phyloP scores from a whole-genome alignment of 2,797 vertebrate genomes.

The Prionace glauca region DNA sequence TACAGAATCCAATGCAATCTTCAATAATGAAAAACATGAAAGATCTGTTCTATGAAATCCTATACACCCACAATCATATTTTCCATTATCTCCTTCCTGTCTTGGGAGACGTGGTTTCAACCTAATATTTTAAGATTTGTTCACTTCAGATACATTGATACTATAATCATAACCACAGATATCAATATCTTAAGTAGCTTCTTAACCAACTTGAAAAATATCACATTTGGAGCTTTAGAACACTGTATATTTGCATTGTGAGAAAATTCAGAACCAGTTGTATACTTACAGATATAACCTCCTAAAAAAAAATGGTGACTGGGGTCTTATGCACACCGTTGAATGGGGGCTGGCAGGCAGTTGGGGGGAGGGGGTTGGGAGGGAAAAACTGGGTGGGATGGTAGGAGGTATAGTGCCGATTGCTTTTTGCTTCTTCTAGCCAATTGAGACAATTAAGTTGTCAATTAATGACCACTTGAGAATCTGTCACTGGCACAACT shows the following conservation, averaged over 20 bases:
- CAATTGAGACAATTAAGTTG: too few relatives aligned
- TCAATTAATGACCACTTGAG: too few relatives aligned
- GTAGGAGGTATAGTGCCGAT: too few relatives aligned
- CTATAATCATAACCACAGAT: neutral
- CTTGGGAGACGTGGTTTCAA: neutral
- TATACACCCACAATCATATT: neutral
- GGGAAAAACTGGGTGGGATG: too few relatives aligned
- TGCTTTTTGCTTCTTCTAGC: too few relatives aligned
- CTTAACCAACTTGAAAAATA: neutral
- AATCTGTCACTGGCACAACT: too few relatives aligned
- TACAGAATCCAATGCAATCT: neutral
- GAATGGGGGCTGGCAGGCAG: too few relatives aligned
- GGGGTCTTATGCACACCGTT: too few relatives aligned
- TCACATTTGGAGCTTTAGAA: neutral
- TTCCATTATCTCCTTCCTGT: neutral
- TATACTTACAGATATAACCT: neutral
- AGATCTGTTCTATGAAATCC: neutral
- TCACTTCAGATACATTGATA: neutral
- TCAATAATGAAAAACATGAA: slow-evolving; percentile 7
- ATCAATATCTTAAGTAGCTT: neutral
- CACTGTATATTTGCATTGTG: neutral
- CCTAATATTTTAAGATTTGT: neutral
- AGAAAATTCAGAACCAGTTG: neutral
- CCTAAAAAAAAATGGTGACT: neutral
- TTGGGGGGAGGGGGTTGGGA: too few relatives aligned